Base-by-base conservation (phyloP, 2,113 vertebrate genomes). In the Callaeas wilsoni region DNA sequence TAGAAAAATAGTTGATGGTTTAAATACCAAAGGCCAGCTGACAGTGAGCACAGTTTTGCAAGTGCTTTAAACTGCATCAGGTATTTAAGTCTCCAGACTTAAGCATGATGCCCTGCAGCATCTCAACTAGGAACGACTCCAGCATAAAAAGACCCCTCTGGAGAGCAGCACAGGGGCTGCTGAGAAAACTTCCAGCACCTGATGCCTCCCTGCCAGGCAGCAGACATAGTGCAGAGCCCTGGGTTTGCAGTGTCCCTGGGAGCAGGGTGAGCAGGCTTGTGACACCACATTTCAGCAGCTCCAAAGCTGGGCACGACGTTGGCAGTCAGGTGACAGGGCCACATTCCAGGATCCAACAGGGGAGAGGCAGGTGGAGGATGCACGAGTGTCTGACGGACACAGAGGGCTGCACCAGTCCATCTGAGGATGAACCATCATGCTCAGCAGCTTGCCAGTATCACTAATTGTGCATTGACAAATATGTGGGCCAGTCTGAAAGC, bases 301-400 rank as follows among this genome's bases (percentile, higher is more conserved):
- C 55, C 47, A 33, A 16, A 53, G 42, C 30, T 30, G 50, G 29
- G 29, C n/a, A 41, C n/a, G 20, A 8, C 0, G 1, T 0, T 12
- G 20, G 16, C 26, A 39, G 16, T 4, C 1, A 1, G 21, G 10
- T 9, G 1, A 2, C 77, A 1, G 26, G 30, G 50, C 22, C 37
- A 4, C 0, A 3, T 4, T 26, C 29, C 2, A 0, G 10, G 8
- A 5, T 19, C 55, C 2, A 1, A 5, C 9, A 13, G 29, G 19
- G 9, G 4, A 10, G 7, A 14, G 47, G 47, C 4, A 7, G 77
- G 47, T 12, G 1, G 0, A 41, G 37, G 59, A 44, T 26, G 23
- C 41, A 27, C 0, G 0, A 13, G 44, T 3, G 17, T 22, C 56
- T 71, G 80, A 90, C 46, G 35, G 42, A 71, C 53, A 15, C 8